A percentile compares a stretch with the other conserved stretches of the same genome.
These are phyloP conservation scores for Melolontha melolontha DNA, from an alignment of 2,888 invertebrate species.

Conservation along the genomic window DNA sequence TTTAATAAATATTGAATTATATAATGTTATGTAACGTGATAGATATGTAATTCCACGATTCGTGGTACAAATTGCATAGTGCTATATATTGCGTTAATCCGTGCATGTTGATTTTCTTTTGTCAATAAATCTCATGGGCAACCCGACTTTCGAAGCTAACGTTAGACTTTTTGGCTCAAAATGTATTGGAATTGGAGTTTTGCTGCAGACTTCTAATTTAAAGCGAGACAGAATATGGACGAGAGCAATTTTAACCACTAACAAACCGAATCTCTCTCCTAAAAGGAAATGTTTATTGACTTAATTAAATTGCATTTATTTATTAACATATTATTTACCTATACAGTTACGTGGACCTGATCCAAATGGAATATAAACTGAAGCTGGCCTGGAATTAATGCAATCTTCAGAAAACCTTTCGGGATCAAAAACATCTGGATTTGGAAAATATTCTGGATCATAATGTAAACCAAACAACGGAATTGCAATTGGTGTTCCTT, in stretches of 20 bases:
- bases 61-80: no score
- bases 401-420: constrained; percentile 60
- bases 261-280: constrained; percentile 61
- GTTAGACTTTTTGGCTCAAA: constrained; percentile 59
- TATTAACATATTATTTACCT: constrained; percentile 43
- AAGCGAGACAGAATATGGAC: constrained; percentile 56
- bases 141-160: constrained; percentile 56
- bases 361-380: constrained; percentile 51
- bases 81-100: no score
- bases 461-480: constrained; percentile 60
- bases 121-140: constrained; percentile 55
- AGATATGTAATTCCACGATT: no score
- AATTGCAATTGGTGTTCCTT: constrained; percentile 61
- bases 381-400: constrained; percentile 40
- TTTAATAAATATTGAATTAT: no score
- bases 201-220: constrained; percentile 54
- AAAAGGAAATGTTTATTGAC: constrained; percentile 51
- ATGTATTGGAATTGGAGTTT: constrained; percentile 56
- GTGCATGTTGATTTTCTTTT: no score
- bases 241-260: constrained; percentile 60
- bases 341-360: constrained; percentile 50
- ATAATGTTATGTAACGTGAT: no score
- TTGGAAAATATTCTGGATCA: constrained; percentile 59
- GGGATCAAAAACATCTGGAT: constrained; percentile 63
- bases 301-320: constrained; percentile 53